phyloP scores from a whole-genome alignment of 2,888 invertebrate species.

The Leptopilina myrica region DNA sequence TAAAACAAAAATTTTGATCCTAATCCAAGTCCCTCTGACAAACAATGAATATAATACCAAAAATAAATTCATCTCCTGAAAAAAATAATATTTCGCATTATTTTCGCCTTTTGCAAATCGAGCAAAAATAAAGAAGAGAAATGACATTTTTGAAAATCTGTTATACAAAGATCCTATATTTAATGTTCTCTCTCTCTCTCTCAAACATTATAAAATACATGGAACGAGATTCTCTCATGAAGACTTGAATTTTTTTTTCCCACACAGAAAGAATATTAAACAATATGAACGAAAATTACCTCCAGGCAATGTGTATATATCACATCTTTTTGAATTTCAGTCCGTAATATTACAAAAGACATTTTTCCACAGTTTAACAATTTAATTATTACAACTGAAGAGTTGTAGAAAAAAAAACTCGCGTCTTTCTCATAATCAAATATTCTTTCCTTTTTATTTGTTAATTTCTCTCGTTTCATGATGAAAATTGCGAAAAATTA shows the following conservation, averaged over 20 bases:
- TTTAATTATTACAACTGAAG: not conserved
- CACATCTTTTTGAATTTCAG: slow-evolving; percentile 16
- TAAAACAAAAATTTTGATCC: too few species aligned
- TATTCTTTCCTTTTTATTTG: not conserved
- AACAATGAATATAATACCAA: too few species aligned
- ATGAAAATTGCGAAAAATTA: not conserved
- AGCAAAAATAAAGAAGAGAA: too few species aligned
- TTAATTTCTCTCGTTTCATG: not conserved
- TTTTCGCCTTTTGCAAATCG: too few species aligned
- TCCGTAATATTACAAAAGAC: not conserved
- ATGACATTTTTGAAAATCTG: too few species aligned
- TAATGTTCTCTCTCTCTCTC: not conserved
- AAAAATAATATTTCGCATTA: too few species aligned
- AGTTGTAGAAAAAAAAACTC: not conserved
- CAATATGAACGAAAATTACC: slow-evolving; percentile 20
- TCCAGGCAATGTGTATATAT: not conserved
- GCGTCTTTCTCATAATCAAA: not conserved
- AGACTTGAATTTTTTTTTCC: not conserved
- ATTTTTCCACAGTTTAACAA: not conserved
- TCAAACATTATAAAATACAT: not conserved
- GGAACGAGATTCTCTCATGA: not conserved
- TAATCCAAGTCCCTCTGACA: too few species aligned
- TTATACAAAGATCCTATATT: too few species aligned
- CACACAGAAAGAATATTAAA: slow-evolving; percentile 25
- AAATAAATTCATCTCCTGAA: too few species aligned